Percentiles rank a stretch among this genome's conserved stretches.
Conservation (phyloP, 1,140 invertebrate genomes). For the Drosophila busckii region DNA sequence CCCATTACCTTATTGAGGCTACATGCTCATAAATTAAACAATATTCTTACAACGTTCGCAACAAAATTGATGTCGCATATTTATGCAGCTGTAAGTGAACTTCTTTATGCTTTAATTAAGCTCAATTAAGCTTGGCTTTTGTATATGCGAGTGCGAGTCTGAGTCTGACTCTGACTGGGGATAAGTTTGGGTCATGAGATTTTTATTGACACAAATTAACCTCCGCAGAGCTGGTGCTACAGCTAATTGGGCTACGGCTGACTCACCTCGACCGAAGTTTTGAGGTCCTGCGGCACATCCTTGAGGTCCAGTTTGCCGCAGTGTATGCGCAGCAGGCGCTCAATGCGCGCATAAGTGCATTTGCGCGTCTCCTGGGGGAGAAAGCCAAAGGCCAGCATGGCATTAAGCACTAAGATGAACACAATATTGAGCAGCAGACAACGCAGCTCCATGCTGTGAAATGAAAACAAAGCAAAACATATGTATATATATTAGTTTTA, state of each 20-base stretch:
- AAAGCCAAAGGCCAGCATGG: conserved; percentile 53
- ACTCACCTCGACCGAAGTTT: conserved; percentile 81
- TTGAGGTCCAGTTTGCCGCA: conserved; percentile 80
- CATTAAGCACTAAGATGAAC: conserved; percentile 34
- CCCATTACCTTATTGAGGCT: no score
- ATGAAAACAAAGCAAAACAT: conserved; percentile 9
- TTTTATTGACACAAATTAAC: conserved; percentile 48
- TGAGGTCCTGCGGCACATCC: conserved; percentile 80
- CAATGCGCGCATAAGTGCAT: conserved; percentile 80
- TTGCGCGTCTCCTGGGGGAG: conserved; percentile 49
- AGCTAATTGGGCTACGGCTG: conserved; percentile 8
- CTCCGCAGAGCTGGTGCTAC: not conserved
- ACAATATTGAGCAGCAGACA: conserved; percentile 56
- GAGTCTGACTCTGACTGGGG: not conserved
- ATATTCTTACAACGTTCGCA: no score
- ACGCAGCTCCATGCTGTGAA: conserved; percentile 65
- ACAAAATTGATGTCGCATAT: conserved; percentile 17
- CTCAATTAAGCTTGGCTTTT: conserved; percentile 52
- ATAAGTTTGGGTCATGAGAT: conserved; percentile 41
- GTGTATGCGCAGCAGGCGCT: conserved; percentile 80
- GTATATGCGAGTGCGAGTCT: not conserved
- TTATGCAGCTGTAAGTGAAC: conserved; percentile 24
- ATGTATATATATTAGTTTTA: not conserved
- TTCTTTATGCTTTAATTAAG: conserved; percentile 76
- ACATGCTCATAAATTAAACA: no score